Base-by-base conservation (phyloP, 2,888 invertebrate species). In the Mesochorus sp. region DNA sequence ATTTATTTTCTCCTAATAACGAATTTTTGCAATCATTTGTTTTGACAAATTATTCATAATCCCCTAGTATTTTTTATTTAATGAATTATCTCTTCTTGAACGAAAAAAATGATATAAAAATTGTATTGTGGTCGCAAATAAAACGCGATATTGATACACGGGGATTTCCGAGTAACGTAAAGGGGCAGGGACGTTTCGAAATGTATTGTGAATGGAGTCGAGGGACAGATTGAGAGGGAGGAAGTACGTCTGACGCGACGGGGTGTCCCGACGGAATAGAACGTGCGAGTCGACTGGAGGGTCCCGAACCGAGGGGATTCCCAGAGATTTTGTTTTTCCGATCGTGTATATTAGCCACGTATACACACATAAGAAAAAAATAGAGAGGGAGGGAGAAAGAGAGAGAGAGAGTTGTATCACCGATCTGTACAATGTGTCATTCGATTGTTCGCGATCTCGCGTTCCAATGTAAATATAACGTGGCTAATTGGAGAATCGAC, bases 401-500 rank as follows among this genome's bases (percentile, higher is more conserved):
- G n/a, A n/a, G n/a, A n/a, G n/a, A n/a, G n/a, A n/a, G n/a, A n/a
- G n/a, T n/a, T n/a, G 34, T 49, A 55, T 55, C 49, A 8, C 39
- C 68, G 37, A 76, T 66, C 51, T 71, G 31, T 57, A 72, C 53
- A 61, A 55, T 78, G 82, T 85, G 82, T 82, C 81, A 79, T 84
- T 83, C 82, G 82, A 88, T 88, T 85, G 83, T 76, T 82, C 79
- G 82, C 76, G 83, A 80, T n/a, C 49, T 68, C 76, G 85, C 82
- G 83, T 86, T 84, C 86, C 88, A 89, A 89, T 88, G 88, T 88
- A 90, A 90, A n/a, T n/a, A 90, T 89, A 88, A 88, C 88, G 87
- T 85, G 85, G 88, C 89, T 90, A 91, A 91, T 91, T 91, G 90
- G 88, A 88, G 85, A 82, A 84, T 81, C 79, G 84, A 84, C 85